Evolutionary conservation across 2,888 invertebrate species (phyloP), one percentile per base, ranked within the genome.

Genomic region (Strigamia maritima): DNA sequence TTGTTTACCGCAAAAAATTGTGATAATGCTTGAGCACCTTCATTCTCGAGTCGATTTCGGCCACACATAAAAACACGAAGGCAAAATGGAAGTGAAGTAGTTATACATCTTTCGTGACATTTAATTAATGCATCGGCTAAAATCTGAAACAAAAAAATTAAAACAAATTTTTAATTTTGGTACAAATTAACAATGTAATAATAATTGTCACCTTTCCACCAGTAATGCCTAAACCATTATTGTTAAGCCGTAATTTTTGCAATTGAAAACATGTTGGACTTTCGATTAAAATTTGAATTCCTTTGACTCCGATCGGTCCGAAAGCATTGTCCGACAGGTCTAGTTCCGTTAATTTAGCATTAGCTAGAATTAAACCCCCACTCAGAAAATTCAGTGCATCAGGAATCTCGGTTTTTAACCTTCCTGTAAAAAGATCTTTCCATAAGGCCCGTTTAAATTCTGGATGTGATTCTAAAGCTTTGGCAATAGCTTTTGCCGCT

Each of bases 261-360:
- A 99, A 87, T 1, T 93, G 90, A 83, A 91, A 94, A 85, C 97
- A 97, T 0, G 93, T 91, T 0, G 92, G 90, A 70, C 96, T 95
- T 82, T 91, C 90, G 54, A 99, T 87, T 24, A 98, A 88, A 19
- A 92, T 90, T 0, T 93, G 93, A 12, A 98, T 88, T 0, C 96
- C 97, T 82, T 92, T 90, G 75, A 97, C 94, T 31, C 97, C 98
- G 82, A 96, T 94, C 0, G 98, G 97, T 0, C 98, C 98, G 83
- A 98, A 93, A 0, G 98, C 98, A 86, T 98, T 98, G 87, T 99
- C 98, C 85, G 97, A 97, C 10, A 99, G 89, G 84, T 99, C 97
- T 12, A 99, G 86, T 79, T 94, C 93, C 0, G 91, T 90, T 0
- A 99, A 89, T 1, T 90, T 89, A 0, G 94, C 94, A 0, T 91